Evolutionary conservation across 1,140 invertebrate species (phyloP), one percentile per base, ranked within the genome.

Genomic region (Drosophila takahashii): DNA sequence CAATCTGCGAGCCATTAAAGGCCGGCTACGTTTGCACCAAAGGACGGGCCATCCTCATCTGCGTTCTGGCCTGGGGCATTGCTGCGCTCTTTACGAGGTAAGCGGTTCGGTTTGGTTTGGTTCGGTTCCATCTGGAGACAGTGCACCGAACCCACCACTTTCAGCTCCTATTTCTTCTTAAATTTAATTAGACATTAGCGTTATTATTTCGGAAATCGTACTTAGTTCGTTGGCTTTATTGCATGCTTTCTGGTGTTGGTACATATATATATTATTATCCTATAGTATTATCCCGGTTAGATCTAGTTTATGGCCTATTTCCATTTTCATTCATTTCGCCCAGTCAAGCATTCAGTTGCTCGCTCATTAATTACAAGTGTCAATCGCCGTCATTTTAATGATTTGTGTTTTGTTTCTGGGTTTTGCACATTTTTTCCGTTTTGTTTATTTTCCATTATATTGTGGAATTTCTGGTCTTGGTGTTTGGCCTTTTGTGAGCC

Each of bases 21-120:
- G 97, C 97, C 0, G 96, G 96, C 75, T 98, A 98, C 92, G 96
- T 97, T 13, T 98, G 97, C 90, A 98, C 97, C 3, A 97, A 97
- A 92, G 95, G 96, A 1, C 94, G 97, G 62, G 97, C 97, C 0
- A 94, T 96, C 4, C 93, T 97, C 45, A 96, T 98, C 51, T 98
- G 97, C 81, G 92, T 96, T 0, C 91, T 96, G 34, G 96, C 97
- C 16, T 98, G 98, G 98, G 93, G 96, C 79, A 93, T 97, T 37
- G 96, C 97, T 1, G 96, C 96, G 3, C 89, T 97, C 10, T 96
- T 97, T 81, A 97, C 97, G 61, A 97, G 96, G 96, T 97, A 94
- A 93, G 91, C 81, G 29, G 22, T 39, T 39, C 53, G 36, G 37
- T 22, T 10, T n/a, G n/a, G n/a, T n/a, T n/a, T n/a, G 29, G 22